Base-by-base conservation (phyloP, 92 coral and sea anemone species). In the Muricea muricata region DNA sequence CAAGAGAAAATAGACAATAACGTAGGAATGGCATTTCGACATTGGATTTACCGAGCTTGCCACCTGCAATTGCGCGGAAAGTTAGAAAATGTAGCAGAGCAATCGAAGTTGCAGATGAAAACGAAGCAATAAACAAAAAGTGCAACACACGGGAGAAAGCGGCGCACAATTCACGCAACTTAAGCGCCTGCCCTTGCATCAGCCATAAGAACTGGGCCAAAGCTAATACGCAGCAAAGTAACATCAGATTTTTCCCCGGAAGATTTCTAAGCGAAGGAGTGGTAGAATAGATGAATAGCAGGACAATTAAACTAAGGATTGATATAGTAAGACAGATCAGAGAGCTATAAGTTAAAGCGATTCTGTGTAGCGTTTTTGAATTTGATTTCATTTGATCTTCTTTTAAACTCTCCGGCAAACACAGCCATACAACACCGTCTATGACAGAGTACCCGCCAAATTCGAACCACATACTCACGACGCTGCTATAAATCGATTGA, bases 231-330 rank as follows among this genome's bases (percentile, higher is more conserved):
- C 67, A 23, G 21, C 67, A 58, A 15, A 58, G 67, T 11, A 58
- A 24, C 67, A 58, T 58, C 11, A 58, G 67, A 58, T 58, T 58
- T 29, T 58, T 58, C 33, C 67, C 67, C 1, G 67, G 67, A 58
- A 58, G 67, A 18, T 58, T 58, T 7, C 67, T 26, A 2, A 58
- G 21, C 9, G 67, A 9, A 4, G 67, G 67, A 58, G 29, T 24
- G 8, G 21, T 24, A 24, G 33, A 2, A 15, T 58, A 58, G 33
- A 58, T 29, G 11, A 58, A 29, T 4, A 58, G 18, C 1, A 58
- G 24, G 67, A 58, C 67, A 58, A 58, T 24, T 29, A 58, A 11
- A 58, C 67, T 58, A 2, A 58, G 25, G 18, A 58, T 58, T 24
- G 67, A 58, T 2, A 58, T 58, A 9, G 67, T 18, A 2, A 58